Conservation (phyloP, 1,140 invertebrate genomes). For the Sycophila sp. region DNA sequence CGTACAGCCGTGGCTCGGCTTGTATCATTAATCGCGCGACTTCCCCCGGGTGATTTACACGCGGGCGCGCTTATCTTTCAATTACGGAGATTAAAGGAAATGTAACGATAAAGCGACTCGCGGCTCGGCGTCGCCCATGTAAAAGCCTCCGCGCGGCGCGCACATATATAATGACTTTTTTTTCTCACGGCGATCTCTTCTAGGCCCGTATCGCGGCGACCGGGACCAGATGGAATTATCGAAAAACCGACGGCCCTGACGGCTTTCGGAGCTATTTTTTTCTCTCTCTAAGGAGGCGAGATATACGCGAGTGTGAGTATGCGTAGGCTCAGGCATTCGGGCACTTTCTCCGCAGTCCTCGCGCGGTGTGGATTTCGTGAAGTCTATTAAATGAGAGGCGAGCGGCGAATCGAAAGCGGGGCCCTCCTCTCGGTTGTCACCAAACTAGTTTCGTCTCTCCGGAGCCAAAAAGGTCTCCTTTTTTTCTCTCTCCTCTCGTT, state of each 20-base stretch:
- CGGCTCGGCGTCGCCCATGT: neutral
- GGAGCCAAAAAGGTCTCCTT: neutral
- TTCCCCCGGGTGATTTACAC: too few relatives aligned
- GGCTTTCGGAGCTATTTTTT: neutral
- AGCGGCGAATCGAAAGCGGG: slow-evolving; percentile 13
- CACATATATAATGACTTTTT: neutral
- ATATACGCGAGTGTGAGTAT: too few relatives aligned
- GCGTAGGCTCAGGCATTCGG: too few relatives aligned
- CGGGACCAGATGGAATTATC: neutral
- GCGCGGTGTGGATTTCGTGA: neutral
- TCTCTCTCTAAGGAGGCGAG: neutral
- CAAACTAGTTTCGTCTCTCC: slow-evolving; percentile 22
- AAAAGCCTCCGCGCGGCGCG: too few relatives aligned
- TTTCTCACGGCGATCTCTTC: neutral
- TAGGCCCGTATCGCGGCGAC: too few relatives aligned
- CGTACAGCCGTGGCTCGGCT: too few relatives aligned
- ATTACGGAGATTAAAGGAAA: neutral
- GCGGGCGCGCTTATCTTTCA: neutral
- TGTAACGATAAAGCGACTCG: neutral
- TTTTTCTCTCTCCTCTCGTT: neutral
- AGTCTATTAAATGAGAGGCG: slow-evolving; percentile 2
- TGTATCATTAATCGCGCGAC: too few relatives aligned
- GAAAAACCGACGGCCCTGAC: neutral
- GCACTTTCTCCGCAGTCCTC: neutral
- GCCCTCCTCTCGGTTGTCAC: slow-evolving; percentile 19